Conservation (phyloP, 2,113 vertebrate genomes). For the Pyrgilauda ruficollis region DNA sequence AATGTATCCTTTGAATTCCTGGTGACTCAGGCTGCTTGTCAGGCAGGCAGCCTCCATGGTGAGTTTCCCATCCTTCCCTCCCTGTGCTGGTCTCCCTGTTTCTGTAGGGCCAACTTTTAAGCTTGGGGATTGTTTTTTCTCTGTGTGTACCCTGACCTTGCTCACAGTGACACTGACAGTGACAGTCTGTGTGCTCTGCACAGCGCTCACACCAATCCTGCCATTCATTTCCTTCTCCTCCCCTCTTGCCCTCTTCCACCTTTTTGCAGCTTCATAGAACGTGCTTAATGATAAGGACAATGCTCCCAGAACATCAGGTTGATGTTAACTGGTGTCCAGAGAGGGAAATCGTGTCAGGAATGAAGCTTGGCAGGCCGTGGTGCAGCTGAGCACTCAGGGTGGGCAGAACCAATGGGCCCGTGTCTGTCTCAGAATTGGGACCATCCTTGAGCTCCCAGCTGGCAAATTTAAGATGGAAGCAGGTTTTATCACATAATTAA, state of each 20-base stretch:
- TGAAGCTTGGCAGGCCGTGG: rapidly evolving
- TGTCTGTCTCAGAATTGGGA: not conserved
- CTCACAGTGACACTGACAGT: rapidly evolving
- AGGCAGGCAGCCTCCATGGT: not conserved
- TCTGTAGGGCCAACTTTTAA: not conserved
- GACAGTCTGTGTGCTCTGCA: not conserved
- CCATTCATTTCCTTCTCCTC: not conserved
- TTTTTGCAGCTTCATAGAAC: not conserved
- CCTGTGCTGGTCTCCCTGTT: not conserved
- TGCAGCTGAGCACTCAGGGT: not conserved
- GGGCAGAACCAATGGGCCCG: not conserved
- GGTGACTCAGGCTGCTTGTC: not conserved
- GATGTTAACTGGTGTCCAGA: not conserved
- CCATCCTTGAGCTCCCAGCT: not conserved
- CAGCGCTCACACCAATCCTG: not conserved
- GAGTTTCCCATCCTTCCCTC: not conserved
- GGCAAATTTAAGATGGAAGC: not conserved
- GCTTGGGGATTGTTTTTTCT: not conserved
- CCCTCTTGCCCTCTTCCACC: not conserved
- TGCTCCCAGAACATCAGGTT: not conserved
- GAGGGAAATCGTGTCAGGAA: not conserved
- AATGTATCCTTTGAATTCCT: slow-evolving; percentile 76
- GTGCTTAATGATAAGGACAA: not conserved
- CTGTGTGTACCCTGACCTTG: not conserved
- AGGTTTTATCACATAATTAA: not conserved